A percentile compares a stretch with the other conserved stretches of the same genome.
phyloP scores from a whole-genome alignment of 2,888 invertebrate genomes.

The Chironomus riparius region DNA sequence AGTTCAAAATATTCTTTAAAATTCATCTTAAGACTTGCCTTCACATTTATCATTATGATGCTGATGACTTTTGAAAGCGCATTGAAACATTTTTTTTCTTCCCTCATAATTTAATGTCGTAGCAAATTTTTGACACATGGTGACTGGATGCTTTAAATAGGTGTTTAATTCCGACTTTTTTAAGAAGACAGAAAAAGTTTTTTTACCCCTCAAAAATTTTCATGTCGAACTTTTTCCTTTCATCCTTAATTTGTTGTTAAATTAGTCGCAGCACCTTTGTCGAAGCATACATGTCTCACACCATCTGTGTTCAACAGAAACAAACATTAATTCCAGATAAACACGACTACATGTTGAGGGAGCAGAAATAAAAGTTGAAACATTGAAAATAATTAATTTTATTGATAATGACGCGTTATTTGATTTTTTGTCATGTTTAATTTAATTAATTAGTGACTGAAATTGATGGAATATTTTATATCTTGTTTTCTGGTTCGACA shows the following conservation, averaged over 20 bases:
- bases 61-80: too few relatives aligned
- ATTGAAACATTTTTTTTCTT: neutral
- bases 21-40: too few relatives aligned
- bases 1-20: too few relatives aligned
- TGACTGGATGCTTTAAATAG: conserved; percentile 10
- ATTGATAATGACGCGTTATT: conserved; percentile 22
- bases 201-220: neutral
- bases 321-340: too few relatives aligned
- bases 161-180: conserved; percentile 15
- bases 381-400: conserved; percentile 16
- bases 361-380: neutral
- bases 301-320: neutral
- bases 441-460: conserved; percentile 11
- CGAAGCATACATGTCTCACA: neutral
- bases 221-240: conserved; percentile 9
- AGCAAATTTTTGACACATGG: conserved; percentile 12
- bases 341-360: too few relatives aligned
- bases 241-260: conserved; percentile 23
- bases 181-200: neutral
- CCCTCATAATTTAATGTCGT: neutral
- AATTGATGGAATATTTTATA: neutral
- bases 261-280: conserved; percentile 12
- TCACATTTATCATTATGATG: too few relatives aligned
- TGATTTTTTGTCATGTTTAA: conserved; percentile 15
- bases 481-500: neutral